Evolutionary conservation across 2,888 invertebrate species (phyloP), one percentile per base, ranked within the genome.

Genomic region (Ceratothoa steindachneri): DNA sequence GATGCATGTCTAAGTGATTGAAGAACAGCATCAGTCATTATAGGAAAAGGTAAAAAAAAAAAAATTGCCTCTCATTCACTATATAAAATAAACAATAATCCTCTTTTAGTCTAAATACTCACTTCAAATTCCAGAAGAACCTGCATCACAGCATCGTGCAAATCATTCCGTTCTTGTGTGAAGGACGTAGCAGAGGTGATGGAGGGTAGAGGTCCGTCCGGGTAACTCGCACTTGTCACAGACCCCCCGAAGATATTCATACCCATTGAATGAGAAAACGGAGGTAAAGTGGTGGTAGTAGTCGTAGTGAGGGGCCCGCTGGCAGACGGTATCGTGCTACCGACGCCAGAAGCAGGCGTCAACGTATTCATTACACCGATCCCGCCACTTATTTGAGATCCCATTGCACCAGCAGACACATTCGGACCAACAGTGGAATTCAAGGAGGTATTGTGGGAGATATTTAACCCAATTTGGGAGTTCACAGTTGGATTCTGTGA

Each of bases 201-300:
- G 53, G 77, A 71, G 12, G 77, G 77, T 22, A 77, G 55, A 27
- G 71, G 64, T 12, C 77, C 77, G 30, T 77, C 77, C 19, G 73
- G 68, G 52, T 72, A 76, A 55, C 70, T 73, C 22, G 19, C 24
- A 60, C 53, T 71, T 55, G 67, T 69, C 51, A 72, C 72, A 31
- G 60, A 52, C 65, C 68, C 72, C 65, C 68, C 72, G 15, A 53
- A 53, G 19, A 70, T 9, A 30, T 60, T 60, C 29, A 70, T 27
- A 19, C 60, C 55, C 60, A 60, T 19, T 22, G 70, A 70, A 22
- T 30, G 30, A 19, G 70, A 60, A 19, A 70, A 70, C 12, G 31
- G 55, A 2, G 70, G 70, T 19, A 70, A 31, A 5, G 70, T 55
- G 19, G 70, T 70, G 7, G 70, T 64, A 4, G 72, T 30, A 24